These are phyloP conservation scores for Centrocercus urophasianus DNA, from an alignment of 2,113 vertebrate genomes.

Conservation along the genomic window DNA sequence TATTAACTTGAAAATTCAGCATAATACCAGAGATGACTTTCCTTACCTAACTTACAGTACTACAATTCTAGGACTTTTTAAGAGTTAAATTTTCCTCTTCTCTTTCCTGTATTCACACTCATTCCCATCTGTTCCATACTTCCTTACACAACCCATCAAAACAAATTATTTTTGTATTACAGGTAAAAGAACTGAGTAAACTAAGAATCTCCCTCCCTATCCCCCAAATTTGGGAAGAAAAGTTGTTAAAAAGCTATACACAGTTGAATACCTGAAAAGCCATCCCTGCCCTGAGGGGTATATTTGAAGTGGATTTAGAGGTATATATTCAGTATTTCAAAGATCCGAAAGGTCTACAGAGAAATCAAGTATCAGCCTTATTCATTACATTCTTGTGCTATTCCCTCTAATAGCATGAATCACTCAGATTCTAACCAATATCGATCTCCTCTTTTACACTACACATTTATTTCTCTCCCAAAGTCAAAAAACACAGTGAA, in stretches of 20 bases:
- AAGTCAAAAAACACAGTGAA: neutral
- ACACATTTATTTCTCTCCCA: neutral
- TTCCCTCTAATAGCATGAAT: neutral
- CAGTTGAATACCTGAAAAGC: neutral
- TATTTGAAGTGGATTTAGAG: neutral
- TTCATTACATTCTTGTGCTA: neutral
- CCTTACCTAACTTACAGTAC: neutral
- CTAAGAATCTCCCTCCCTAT: rapidly evolving
- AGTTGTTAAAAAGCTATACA: neutral
- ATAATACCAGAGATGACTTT: neutral
- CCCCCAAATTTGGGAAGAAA: neutral
- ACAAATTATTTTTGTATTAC: neutral
- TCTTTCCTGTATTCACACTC: neutral
- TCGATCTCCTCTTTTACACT: neutral
- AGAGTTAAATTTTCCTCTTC: neutral
- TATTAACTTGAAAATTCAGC: neutral
- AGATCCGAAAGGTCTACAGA: neutral
- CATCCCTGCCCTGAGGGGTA: neutral
- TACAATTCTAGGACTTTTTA: neutral
- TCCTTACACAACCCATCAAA: neutral
- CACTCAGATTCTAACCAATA: neutral
- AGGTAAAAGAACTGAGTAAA: neutral
- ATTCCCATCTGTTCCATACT: neutral
- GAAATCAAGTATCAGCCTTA: neutral
- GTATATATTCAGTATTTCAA: neutral